phyloP scores from a whole-genome alignment of 2,797 vertebrate species.

The Cetoscarus ocellatus region DNA sequence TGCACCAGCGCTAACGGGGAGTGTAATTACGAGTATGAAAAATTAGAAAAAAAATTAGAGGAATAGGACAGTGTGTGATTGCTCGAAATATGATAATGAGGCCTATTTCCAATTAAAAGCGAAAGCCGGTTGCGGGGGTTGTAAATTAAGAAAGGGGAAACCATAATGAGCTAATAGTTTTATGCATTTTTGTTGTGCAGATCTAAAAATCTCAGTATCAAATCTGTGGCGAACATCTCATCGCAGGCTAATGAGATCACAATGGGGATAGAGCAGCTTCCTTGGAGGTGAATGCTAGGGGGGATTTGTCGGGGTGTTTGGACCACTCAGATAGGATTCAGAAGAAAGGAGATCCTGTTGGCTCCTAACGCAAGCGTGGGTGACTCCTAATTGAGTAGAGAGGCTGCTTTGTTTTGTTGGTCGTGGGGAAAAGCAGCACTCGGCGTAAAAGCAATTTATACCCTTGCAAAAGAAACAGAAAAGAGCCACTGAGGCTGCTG shows the following conservation, averaged over 20 bases:
- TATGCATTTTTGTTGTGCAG: constrained; percentile 32
- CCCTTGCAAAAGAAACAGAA: constrained; percentile 5
- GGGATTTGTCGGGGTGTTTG: constrained; percentile 34
- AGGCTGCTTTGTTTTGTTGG: constrained; percentile 46
- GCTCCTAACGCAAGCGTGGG: constrained; percentile 47
- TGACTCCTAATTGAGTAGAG: constrained; percentile 71
- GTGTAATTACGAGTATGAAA: constrained; percentile 65
- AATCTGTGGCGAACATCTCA: constrained; percentile 38
- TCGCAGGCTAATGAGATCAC: constrained; percentile 57
- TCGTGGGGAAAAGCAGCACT: constrained; percentile 37
- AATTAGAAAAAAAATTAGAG: constrained; percentile 51
- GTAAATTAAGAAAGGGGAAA: constrained; percentile 40
- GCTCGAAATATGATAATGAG: constrained; percentile 64
- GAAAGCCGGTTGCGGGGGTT: constrained; percentile 32
- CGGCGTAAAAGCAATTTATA: constrained; percentile 43
- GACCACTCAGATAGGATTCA: constrained; percentile 48
- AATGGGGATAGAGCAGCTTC: constrained; percentile 26
- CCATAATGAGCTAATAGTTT: constrained; percentile 53
- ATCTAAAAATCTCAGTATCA: constrained; percentile 43
- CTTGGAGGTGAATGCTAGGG: constrained; percentile 26
- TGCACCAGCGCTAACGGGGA: constrained; percentile 56
- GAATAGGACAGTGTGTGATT: constrained; percentile 48
- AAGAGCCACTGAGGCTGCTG: constrained; percentile 16
- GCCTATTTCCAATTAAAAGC: constrained; percentile 54
- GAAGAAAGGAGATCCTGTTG: constrained; percentile 52